Evolutionary conservation across 2,888 invertebrate species (phyloP).

Genomic region (Drosophila monieri): DNA sequence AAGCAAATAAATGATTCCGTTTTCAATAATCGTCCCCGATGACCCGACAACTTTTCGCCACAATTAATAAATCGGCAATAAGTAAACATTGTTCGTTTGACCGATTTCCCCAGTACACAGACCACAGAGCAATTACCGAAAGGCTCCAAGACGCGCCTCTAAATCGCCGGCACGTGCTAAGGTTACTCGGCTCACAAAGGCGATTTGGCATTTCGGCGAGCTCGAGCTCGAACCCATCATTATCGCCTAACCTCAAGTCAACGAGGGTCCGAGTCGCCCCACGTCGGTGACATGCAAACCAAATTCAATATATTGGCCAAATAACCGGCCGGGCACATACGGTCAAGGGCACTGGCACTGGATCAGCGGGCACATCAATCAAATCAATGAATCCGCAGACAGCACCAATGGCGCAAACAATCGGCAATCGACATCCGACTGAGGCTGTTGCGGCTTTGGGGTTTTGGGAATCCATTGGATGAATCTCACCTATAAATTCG

Average conservation of each 20-base stretch:
- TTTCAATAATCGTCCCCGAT: slow-evolving; percentile 19
- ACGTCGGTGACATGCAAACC: slow-evolving; percentile 38
- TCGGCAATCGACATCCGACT: slow-evolving; percentile 15
- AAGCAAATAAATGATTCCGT: slow-evolving; percentile 5
- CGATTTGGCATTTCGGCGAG: slow-evolving; percentile 44
- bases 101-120: slow-evolving; percentile 28
- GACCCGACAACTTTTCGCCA: slow-evolving; percentile 25
- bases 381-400: slow-evolving; percentile 76
- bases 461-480: background rate
- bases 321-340: slow-evolving; percentile 32
- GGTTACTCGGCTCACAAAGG: slow-evolving; percentile 62
- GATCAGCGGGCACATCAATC: slow-evolving; percentile 77
- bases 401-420: slow-evolving; percentile 47
- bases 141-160: slow-evolving; percentile 60
- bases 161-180: slow-evolving; percentile 73
- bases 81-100: slow-evolving; percentile 27
- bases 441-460: slow-evolving; percentile 62
- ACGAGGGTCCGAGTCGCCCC: slow-evolving; percentile 70
- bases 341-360: slow-evolving; percentile 73
- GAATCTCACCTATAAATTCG: slow-evolving; percentile 94
- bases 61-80: slow-evolving; percentile 34
- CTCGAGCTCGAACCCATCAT: slow-evolving; percentile 50
- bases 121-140: slow-evolving; percentile 13
- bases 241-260: slow-evolving; percentile 56
- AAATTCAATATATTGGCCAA: slow-evolving; percentile 27